Conservation (phyloP, 2,797 vertebrate genomes). For the Chelidonichthys spinosus region DNA sequence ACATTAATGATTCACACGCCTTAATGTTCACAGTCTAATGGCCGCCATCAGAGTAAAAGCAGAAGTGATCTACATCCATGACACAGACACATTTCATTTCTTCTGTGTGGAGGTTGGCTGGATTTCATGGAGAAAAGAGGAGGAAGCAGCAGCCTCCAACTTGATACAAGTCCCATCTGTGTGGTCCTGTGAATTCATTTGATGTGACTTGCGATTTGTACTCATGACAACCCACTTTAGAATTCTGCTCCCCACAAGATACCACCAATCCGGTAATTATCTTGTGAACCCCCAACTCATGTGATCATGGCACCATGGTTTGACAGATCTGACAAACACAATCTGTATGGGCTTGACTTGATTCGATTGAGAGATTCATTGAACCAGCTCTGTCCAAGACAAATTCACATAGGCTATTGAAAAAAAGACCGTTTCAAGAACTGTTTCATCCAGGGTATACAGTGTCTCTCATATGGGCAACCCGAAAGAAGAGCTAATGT, state of each 20-base stretch:
- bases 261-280: slow-evolving; percentile 15
- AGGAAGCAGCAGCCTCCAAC: slow-evolving; percentile 43
- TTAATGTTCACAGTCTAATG: slow-evolving; percentile 30
- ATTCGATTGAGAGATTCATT: slow-evolving; percentile 5
- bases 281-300: not conserved
- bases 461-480: not conserved
- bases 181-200: slow-evolving; percentile 40
- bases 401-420: not conserved
- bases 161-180: slow-evolving; percentile 63
- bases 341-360: not conserved
- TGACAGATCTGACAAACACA: slow-evolving; percentile 31
- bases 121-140: slow-evolving; percentile 60
- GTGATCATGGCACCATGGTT: not conserved
- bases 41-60: slow-evolving; percentile 17
- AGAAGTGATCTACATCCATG: slow-evolving; percentile 17
- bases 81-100: slow-evolving; percentile 59
- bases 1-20: slow-evolving; percentile 29
- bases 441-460: not conserved
- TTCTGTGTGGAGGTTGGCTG: slow-evolving; percentile 56
- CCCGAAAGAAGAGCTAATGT: not conserved
- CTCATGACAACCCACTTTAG: slow-evolving; percentile 27
- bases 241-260: slow-evolving; percentile 21
- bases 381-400: not conserved
- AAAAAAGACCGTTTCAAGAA: slow-evolving; percentile 2
- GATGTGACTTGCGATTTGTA: slow-evolving; percentile 22